These are phyloP conservation scores for Urocyon cinereoargenteus DNA, from an alignment of 2,797 vertebrate species.

Conservation along the genomic window DNA sequence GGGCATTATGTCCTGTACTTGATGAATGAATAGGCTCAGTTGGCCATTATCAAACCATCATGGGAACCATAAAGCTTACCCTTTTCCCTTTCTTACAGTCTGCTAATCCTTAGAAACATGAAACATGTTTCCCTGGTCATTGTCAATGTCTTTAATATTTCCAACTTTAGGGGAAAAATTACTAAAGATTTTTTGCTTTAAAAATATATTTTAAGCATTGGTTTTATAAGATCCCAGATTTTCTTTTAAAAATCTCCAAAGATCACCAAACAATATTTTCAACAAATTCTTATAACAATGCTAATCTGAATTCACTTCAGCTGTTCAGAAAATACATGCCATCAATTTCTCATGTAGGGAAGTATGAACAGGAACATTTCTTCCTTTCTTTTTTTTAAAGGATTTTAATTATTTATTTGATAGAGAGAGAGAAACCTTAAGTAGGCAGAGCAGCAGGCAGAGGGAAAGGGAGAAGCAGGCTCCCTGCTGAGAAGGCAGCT, in stretches of 20 bases:
- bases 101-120: neutral
- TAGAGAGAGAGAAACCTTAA: no score
- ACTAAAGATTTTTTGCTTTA: neutral
- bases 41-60: conserved; percentile 29
- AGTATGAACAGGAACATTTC: neutral
- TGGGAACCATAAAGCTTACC: conserved; percentile 9
- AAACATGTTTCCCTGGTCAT: neutral
- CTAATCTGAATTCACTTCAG: neutral
- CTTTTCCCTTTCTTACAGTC: conserved; percentile 42
- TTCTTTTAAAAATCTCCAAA: conserved; percentile 25
- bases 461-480: no score
- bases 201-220: neutral
- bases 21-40: neutral
- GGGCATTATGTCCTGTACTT: conserved; percentile 30
- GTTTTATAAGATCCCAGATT: neutral
- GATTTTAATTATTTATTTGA: no score
- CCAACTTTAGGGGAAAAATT: neutral
- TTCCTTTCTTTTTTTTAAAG: no score
- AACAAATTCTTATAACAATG: neutral
- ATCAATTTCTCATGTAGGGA: neutral
- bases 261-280: neutral
- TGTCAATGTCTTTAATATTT: conserved; percentile 52
- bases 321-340: neutral
- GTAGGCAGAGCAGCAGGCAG: no score
- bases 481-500: no score